These are phyloP conservation scores for Yponomeuta malinellus DNA, from an alignment of 2,888 invertebrate genomes.

Conservation along the genomic window DNA sequence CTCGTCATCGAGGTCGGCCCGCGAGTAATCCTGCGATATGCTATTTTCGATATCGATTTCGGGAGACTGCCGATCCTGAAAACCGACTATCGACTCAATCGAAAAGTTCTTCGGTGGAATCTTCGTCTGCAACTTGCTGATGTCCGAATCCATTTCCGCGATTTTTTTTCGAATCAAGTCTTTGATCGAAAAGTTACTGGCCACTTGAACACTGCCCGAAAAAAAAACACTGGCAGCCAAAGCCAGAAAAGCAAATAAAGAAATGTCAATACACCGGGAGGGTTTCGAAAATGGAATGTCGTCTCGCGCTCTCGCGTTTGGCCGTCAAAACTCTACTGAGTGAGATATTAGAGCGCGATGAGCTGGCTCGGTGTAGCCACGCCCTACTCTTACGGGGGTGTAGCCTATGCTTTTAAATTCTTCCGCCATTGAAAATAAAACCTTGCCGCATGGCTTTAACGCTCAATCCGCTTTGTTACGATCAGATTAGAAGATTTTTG, in stretches of 20 bases:
- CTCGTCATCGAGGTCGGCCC: slow-evolving; percentile 50
- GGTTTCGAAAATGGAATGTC: neutral
- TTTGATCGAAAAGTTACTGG: neutral
- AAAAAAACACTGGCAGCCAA: neutral
- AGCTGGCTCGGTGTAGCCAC: slow-evolving; percentile 10
- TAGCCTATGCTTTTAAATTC: neutral
- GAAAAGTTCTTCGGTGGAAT: slow-evolving; percentile 78
- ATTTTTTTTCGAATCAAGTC: neutral
- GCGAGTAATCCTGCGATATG: slow-evolving; percentile 54
- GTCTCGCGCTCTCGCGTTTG: slow-evolving; percentile 28
- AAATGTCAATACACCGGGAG: neutral
- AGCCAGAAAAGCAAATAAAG: neutral
- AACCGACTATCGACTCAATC: slow-evolving; percentile 78
- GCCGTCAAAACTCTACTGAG: slow-evolving; percentile 42
- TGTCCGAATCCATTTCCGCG: slow-evolving; percentile 57
- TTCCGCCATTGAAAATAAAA: neutral
- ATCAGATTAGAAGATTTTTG: neutral
- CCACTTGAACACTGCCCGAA: neutral
- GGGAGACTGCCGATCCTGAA: slow-evolving; percentile 54
- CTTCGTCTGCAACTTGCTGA: slow-evolving; percentile 60
- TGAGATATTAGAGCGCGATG: slow-evolving; percentile 14
- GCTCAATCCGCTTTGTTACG: neutral
- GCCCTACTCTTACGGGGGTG: slow-evolving; percentile 12
- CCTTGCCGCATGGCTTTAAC: neutral
- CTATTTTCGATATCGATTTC: slow-evolving; percentile 68